Conservation (phyloP, 2,888 invertebrate genomes). For the Mesoligia furuncula region DNA sequence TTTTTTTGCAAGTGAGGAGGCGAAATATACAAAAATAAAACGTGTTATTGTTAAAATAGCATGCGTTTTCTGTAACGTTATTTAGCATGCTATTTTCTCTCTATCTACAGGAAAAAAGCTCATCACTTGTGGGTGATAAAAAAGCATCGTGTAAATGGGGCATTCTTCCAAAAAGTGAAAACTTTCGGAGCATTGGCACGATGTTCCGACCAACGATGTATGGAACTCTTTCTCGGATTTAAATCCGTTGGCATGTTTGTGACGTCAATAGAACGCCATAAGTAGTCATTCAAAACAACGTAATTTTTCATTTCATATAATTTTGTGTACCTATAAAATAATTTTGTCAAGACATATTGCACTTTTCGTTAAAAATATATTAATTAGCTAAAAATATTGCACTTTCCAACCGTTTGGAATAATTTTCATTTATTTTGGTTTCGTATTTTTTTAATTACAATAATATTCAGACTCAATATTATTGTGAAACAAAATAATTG, state of each 20-base stretch:
- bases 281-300: constrained; percentile 10
- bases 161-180: constrained; percentile 9
- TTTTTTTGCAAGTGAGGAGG: constrained; percentile 14
- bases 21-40: constrained; percentile 13
- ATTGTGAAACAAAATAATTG: constrained; percentile 8
- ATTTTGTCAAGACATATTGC: constrained; percentile 50
- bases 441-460: neutral
- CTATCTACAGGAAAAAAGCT: neutral
- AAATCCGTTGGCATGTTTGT: neutral
- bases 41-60: constrained; percentile 13
- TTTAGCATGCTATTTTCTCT: constrained; percentile 6
- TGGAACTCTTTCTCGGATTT: constrained; percentile 2
- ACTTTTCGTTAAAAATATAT: constrained; percentile 31
- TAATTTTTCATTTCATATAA: neutral
- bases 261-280: constrained; percentile 24
- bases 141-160: constrained; percentile 32
- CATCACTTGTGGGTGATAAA: neutral
- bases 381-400: constrained; percentile 60
- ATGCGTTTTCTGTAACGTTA: constrained; percentile 12
- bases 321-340: constrained; percentile 23
- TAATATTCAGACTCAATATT: constrained; percentile 1
- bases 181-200: constrained; percentile 36
- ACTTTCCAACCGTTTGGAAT: constrained; percentile 43
- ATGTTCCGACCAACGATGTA: neutral
- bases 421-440: constrained; percentile 41